Conservation (phyloP, 37 sponge, comb jelly and placozoan species). For the Axinella damicornis region DNA sequence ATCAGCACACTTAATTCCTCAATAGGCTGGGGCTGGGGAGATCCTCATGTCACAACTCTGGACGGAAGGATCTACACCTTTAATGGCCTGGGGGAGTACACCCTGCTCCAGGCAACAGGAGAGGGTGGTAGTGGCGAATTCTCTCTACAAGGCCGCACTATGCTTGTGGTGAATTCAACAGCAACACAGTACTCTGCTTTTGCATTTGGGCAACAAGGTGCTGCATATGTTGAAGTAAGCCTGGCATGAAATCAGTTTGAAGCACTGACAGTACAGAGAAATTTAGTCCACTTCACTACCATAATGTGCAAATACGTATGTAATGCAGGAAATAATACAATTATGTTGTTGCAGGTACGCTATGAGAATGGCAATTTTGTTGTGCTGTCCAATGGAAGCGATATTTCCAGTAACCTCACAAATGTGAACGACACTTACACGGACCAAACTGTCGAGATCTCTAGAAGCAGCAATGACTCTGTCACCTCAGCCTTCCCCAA, state of each 20-base stretch:
- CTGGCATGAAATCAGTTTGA: no score
- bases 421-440: conserved; percentile 25
- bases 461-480: neutral
- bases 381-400: conserved; percentile 3
- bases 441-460: neutral
- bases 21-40: conserved; percentile 72
- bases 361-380: neutral
- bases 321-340: no score
- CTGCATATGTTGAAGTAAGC: conserved; percentile 19
- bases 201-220: conserved; percentile 19
- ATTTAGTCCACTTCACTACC: no score
- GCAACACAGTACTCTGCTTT: conserved; percentile 68
- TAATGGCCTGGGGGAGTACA: conserved; percentile 83
- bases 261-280: no score
- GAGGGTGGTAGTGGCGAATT: neutral
- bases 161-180: neutral
- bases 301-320: no score
- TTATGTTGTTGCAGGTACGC: neutral
- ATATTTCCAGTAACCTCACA: conserved; percentile 41
- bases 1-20: neutral
- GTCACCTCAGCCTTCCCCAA: conserved; percentile 22
- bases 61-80: conserved; percentile 76
- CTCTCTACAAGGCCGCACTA: conserved; percentile 56
- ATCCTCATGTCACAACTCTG: conserved; percentile 80
- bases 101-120: neutral